A percentile compares a stretch with the other conserved stretches of the same genome.
Evolutionary conservation across 2,797 vertebrate species (phyloP).

Genomic region (Rhinatrema bivittatum): DNA sequence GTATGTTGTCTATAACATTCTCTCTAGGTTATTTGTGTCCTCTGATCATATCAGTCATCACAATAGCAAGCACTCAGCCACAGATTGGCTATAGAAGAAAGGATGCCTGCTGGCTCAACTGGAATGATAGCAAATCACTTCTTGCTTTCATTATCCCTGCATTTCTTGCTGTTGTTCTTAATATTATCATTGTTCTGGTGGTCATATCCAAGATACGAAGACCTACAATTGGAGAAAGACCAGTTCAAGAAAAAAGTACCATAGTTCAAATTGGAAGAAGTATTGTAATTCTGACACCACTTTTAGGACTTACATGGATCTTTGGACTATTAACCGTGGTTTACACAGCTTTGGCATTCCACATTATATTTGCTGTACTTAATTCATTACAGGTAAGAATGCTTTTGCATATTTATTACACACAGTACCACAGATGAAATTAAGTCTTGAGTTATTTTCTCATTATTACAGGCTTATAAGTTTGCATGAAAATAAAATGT

Average conservation of each 20-base stretch:
- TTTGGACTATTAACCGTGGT: conserved; percentile 29
- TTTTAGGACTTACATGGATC: conserved; percentile 43
- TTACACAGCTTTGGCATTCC: conserved; percentile 8
- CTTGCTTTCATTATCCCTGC: conserved; percentile 24
- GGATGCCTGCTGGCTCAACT: conserved; percentile 34
- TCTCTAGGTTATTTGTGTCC: conserved; percentile 37
- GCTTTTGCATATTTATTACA: too few species aligned
- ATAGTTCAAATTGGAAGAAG: conserved; percentile 23
- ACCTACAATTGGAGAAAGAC: conserved; percentile 22
- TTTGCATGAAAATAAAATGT: too few species aligned
- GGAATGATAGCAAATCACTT: conserved; percentile 21
- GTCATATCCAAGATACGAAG: conserved; percentile 33
- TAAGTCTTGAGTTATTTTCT: too few species aligned
- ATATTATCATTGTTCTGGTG: conserved; percentile 19
- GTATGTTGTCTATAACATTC: conserved; percentile 9
- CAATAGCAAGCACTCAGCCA: conserved; percentile 5
- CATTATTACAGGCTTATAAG: too few species aligned
- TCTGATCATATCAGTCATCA: conserved; percentile 25
- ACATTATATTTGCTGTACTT: conserved; percentile 29
- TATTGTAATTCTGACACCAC: conserved; percentile 29
- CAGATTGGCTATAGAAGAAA: conserved; percentile 11
- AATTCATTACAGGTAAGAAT: conserved; percentile 43
- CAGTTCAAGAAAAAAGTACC: conserved; percentile 5
- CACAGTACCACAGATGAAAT: too few species aligned
- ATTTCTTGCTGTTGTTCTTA: conserved; percentile 21